A percentile compares a stretch with the other conserved stretches of the same genome.
Evolutionary conservation across 2,113 vertebrate genomes (phyloP).

Genomic region (Phaetusa simplex): DNA sequence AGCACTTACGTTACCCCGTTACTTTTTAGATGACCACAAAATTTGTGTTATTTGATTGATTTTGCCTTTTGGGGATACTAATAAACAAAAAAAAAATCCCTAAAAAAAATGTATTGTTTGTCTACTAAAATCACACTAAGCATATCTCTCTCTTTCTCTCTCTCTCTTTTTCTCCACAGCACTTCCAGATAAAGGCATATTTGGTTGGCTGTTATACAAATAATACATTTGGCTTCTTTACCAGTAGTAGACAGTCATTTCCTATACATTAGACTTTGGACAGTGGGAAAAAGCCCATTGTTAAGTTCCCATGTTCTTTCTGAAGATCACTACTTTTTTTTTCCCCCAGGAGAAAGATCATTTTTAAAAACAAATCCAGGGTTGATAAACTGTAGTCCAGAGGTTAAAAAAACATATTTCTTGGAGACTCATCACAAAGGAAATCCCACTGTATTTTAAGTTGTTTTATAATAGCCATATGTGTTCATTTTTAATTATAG

Average conservation of each 20-base stretch:
- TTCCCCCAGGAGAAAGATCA: not conserved
- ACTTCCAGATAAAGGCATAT: not conserved
- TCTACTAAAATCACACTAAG: not conserved
- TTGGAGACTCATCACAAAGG: not conserved
- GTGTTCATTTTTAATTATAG: not conserved
- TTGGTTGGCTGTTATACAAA: not conserved
- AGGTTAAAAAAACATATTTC: not conserved
- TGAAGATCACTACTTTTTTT: not conserved
- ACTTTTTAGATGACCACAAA: not conserved
- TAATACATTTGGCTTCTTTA: not conserved
- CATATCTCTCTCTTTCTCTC: not conserved
- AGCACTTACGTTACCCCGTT: not conserved
- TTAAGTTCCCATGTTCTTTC: constrained; percentile 2
- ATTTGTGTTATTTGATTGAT: not conserved
- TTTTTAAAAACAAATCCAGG: constrained; percentile 25
- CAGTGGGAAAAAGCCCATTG: not conserved
- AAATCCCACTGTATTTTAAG: not conserved
- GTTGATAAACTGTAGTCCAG: constrained; percentile 1
- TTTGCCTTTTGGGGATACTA: not conserved
- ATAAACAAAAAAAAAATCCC: not conserved
- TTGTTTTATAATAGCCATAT: not conserved
- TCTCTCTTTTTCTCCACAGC: not conserved
- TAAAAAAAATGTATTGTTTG: not conserved
- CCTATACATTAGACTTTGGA: not conserved
- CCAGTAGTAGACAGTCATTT: not conserved